Percentiles rank a stretch among this genome's conserved stretches.
Evolutionary conservation across 1,140 invertebrate genomes (phyloP).

Genomic region (Eumeta japonica): DNA sequence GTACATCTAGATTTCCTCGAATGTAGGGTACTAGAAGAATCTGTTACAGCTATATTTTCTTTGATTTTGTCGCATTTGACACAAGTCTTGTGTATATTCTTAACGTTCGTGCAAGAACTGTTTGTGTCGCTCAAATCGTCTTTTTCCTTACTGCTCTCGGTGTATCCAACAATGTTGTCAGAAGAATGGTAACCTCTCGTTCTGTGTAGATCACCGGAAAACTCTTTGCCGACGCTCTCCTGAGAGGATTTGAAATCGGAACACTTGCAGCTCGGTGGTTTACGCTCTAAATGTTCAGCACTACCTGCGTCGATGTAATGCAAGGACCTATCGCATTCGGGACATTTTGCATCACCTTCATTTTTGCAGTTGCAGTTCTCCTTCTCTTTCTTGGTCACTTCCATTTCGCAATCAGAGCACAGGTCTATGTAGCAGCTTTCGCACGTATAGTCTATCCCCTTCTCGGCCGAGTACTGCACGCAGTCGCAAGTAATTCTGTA

Average conservation of each 20-base stretch:
- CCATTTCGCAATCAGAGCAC: constrained; percentile 43
- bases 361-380: constrained; percentile 34
- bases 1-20: constrained; percentile 38
- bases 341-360: constrained; percentile 31
- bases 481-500: constrained; percentile 37
- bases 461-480: constrained; percentile 35
- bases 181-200: constrained; percentile 47
- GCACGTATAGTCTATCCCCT: constrained; percentile 46
- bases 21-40: constrained; percentile 29
- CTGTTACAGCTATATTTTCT: constrained; percentile 49
- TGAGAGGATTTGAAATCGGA: constrained; percentile 48
- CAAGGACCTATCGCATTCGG: constrained; percentile 40
- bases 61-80: constrained; percentile 53
- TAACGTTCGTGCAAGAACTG: constrained; percentile 29
- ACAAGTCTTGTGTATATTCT: constrained; percentile 49
- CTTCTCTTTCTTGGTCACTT: constrained; percentile 24
- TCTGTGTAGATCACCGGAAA: constrained; percentile 29
- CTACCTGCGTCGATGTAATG: constrained; percentile 44
- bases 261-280: constrained; percentile 35
- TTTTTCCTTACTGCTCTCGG: constrained; percentile 34
- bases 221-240: constrained; percentile 47
- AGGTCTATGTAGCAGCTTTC: constrained; percentile 47
- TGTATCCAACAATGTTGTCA: constrained; percentile 44
- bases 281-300: constrained; percentile 38
- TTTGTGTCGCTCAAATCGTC: constrained; percentile 38